phyloP scores from a whole-genome alignment of 2,888 invertebrate genomes.

The Taphrorychus bicolor region DNA sequence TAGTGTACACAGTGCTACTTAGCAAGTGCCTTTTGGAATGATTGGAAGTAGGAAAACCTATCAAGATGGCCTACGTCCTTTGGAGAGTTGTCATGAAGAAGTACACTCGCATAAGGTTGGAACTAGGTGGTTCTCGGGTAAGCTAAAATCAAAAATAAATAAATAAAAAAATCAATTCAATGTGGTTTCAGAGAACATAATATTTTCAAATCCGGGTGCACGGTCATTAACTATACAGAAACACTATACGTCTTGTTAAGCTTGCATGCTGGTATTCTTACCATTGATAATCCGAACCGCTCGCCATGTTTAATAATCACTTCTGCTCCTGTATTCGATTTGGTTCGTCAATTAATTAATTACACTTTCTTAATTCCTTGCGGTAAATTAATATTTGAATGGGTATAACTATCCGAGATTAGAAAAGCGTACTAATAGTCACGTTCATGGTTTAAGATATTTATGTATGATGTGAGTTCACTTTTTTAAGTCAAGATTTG shows the following conservation, averaged over 20 bases:
- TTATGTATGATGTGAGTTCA: too few species aligned
- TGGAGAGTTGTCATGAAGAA: conserved; percentile 69
- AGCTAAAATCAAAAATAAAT: background rate
- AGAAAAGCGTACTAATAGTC: conserved; percentile 1
- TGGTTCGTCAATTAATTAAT: conserved; percentile 20
- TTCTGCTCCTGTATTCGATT: conserved; percentile 19
- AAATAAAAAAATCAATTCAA: background rate
- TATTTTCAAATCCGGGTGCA: too few species aligned
- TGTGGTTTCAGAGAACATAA: too few species aligned
- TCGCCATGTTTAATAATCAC: conserved; percentile 17
- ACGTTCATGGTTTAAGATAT: too few species aligned
- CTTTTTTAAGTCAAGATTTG: too few species aligned
- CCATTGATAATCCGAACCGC: conserved; percentile 7
- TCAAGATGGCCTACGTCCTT: conserved; percentile 65
- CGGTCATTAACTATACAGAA: background rate
- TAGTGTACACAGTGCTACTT: background rate
- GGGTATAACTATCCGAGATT: background rate
- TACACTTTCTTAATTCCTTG: conserved; percentile 21
- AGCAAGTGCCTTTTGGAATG: conserved; percentile 12
- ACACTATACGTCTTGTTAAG: background rate
- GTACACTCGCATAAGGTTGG: conserved; percentile 65
- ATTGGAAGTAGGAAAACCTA: conserved; percentile 6
- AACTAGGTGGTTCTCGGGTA: conserved; percentile 52
- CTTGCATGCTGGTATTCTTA: background rate
- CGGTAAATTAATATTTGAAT: conserved; percentile 4